Percentiles rank a stretch among this genome's conserved stretches.
phyloP scores from a whole-genome alignment of 2,888 invertebrate species.

The Diarsia dahlii region DNA sequence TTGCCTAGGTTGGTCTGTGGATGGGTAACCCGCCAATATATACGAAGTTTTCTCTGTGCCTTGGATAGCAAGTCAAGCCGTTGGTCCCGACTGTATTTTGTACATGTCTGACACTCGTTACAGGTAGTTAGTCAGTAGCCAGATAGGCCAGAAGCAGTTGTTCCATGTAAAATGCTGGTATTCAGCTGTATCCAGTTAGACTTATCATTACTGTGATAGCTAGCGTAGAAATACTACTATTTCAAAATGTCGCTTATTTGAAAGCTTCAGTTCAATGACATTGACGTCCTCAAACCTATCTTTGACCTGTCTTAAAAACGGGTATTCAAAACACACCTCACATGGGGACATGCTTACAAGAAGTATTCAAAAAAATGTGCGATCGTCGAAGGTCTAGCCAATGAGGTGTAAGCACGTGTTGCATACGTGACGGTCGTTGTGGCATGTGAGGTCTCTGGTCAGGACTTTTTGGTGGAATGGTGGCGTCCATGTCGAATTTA shows the following conservation, averaged over 20 bases:
- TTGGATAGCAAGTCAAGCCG: too few species aligned
- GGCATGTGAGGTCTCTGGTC: conserved; percentile 23
- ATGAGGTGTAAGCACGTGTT: conserved; percentile 51
- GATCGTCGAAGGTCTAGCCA: conserved; percentile 26
- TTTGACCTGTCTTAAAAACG: neutral
- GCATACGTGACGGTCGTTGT: conserved; percentile 52
- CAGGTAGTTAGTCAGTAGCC: too few species aligned
- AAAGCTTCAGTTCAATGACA: neutral
- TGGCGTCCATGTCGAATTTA: conserved; percentile 26
- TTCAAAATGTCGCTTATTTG: neutral
- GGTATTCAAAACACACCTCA: neutral
- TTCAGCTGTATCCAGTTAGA: too few species aligned
- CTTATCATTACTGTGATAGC: too few species aligned
- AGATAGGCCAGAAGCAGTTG: too few species aligned
- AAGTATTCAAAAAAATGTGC: conserved; percentile 40
- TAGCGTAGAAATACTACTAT: neutral
- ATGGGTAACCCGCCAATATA: too few species aligned
- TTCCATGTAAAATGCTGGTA: too few species aligned
- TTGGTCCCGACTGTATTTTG: too few species aligned
- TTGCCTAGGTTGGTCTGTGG: too few species aligned
- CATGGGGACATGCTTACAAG: conserved; percentile 12
- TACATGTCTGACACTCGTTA: too few species aligned
- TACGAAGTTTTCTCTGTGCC: too few species aligned
- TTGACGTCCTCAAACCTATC: neutral
- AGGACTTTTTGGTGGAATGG: conserved; percentile 20